phyloP scores from a whole-genome alignment of 2,888 invertebrate genomes.

The Colostygia pectinataria region DNA sequence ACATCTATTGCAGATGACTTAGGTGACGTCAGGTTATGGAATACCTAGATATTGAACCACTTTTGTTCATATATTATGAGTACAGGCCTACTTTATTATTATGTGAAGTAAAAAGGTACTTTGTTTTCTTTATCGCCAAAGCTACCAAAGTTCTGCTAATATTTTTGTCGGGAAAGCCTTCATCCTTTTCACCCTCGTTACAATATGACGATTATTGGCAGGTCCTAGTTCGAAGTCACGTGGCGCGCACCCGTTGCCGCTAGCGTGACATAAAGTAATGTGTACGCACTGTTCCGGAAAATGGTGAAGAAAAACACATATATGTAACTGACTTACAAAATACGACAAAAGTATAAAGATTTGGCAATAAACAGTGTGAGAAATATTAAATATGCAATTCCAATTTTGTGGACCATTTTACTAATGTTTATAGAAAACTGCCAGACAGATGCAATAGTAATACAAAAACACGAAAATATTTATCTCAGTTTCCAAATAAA shows the following conservation, averaged over 20 bases:
- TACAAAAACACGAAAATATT: too few species aligned
- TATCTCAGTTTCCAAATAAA: too few species aligned
- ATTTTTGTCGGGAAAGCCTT: slow-evolving; percentile 16
- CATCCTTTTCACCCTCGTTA: slow-evolving; percentile 17
- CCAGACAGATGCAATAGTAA: too few species aligned
- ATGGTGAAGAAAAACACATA: slow-evolving; percentile 13
- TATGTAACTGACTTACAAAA: slow-evolving; percentile 1
- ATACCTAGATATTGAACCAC: too few species aligned
- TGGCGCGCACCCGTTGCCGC: slow-evolving; percentile 44
- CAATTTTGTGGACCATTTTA: too few species aligned
- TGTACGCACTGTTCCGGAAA: slow-evolving; percentile 1
- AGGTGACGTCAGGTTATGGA: too few species aligned
- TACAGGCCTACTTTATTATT: too few species aligned
- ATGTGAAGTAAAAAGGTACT: neutral
- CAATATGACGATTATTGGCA: slow-evolving; percentile 26
- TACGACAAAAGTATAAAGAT: neutral
- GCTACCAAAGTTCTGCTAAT: slow-evolving; percentile 18
- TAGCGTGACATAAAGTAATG: slow-evolving; percentile 41
- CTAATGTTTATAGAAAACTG: too few species aligned
- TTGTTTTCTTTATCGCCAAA: slow-evolving; percentile 24
- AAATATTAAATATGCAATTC: too few species aligned
- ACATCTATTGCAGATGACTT: too few species aligned
- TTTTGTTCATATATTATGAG: too few species aligned
- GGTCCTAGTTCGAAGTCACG: slow-evolving; percentile 40
- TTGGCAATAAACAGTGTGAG: too few species aligned